Conservation (phyloP, 2,888 invertebrate genomes). For the Epirrita christyi region DNA sequence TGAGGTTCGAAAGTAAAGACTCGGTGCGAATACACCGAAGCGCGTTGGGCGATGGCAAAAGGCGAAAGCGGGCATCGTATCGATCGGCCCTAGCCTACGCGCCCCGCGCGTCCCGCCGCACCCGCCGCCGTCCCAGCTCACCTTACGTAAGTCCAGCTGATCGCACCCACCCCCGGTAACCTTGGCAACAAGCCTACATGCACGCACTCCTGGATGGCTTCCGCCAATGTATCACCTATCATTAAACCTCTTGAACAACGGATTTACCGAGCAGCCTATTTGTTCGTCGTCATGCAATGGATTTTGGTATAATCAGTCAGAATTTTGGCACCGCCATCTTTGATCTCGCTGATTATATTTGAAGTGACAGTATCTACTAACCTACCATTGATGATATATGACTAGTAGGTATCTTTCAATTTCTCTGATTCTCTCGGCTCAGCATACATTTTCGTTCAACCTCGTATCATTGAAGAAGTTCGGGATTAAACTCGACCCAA, state of each 20-base stretch:
- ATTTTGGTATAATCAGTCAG: constrained; percentile 4
- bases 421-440: constrained; percentile 1
- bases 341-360: constrained; percentile 10
- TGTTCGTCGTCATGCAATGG: background rate
- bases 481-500: constrained; percentile 15
- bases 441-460: background rate
- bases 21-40: constrained; percentile 59
- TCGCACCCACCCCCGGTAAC: constrained; percentile 81
- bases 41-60: constrained; percentile 67
- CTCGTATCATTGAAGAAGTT: constrained; percentile 3
- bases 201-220: constrained; percentile 56
- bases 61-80: constrained; percentile 78
- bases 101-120: constrained; percentile 50
- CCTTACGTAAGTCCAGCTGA: constrained; percentile 84
- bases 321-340: constrained; percentile 7
- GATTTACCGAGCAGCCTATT: constrained; percentile 7
- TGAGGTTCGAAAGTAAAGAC: constrained; percentile 43
- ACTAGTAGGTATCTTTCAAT: constrained; percentile 2
- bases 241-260: constrained; percentile 31
- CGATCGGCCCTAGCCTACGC: constrained; percentile 77
- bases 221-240: constrained; percentile 34
- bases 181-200: constrained; percentile 74
- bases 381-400: no score
- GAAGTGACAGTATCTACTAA: constrained; percentile 8
- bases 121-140: constrained; percentile 57